Conservation (phyloP, 2,888 invertebrate genomes). For the Nemotelus nigrinus region DNA sequence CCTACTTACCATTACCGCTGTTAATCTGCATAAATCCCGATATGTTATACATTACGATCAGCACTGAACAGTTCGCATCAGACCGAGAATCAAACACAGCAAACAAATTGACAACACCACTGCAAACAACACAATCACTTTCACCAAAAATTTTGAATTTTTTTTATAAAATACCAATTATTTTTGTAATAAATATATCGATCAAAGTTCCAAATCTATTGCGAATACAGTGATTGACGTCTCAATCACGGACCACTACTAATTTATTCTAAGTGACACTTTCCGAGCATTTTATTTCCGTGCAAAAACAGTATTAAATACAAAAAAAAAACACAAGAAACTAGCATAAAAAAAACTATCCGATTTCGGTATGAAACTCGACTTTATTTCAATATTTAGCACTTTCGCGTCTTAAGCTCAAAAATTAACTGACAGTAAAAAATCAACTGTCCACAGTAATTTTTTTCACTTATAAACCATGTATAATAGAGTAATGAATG, state of each 20-base stretch:
- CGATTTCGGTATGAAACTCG: no score
- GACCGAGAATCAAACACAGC: background rate
- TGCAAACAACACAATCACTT: constrained; percentile 11
- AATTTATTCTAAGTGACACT: no score
- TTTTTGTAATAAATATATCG: constrained; percentile 11
- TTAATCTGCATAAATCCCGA: constrained; percentile 15
- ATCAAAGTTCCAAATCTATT: constrained; percentile 29
- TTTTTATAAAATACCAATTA: background rate
- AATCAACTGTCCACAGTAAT: no score
- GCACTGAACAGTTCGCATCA: constrained; percentile 12
- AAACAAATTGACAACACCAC: background rate
- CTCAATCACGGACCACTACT: background rate
- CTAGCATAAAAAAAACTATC: no score
- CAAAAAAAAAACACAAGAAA: no score
- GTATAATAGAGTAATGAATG: no score
- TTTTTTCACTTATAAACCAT: no score
- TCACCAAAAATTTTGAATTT: constrained; percentile 40
- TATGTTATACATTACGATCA: constrained; percentile 40
- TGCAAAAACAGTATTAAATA: no score
- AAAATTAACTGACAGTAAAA: no score
- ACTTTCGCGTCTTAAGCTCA: no score
- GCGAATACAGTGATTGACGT: constrained; percentile 12
- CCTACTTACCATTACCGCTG: constrained; percentile 35
- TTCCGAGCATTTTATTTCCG: no score
- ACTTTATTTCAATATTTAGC: no score